Percentiles rank a stretch among this genome's conserved stretches.
Conservation (phyloP, 2,888 invertebrate species). For the Periphyllus acericola region DNA sequence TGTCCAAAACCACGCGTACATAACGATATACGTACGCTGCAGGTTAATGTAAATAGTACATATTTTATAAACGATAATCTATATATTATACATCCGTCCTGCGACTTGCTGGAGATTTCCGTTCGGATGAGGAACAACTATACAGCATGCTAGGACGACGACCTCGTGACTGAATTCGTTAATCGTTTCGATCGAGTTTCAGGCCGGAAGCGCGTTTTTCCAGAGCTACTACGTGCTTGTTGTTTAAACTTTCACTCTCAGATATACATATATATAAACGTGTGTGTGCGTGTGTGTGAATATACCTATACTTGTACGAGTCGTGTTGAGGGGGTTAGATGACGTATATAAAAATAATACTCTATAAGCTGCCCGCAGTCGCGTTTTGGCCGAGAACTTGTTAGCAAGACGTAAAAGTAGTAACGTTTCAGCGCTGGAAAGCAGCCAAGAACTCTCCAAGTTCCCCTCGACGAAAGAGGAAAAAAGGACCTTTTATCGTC, state of each 20-base stretch:
- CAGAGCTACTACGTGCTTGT: slow-evolving; percentile 25
- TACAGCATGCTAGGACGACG: background rate
- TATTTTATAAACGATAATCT: too few species aligned
- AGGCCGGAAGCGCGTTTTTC: slow-evolving; percentile 11
- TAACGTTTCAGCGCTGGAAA: slow-evolving; percentile 9
- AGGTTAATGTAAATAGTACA: too few species aligned
- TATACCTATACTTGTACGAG: background rate
- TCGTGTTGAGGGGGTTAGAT: slow-evolving; percentile 8
- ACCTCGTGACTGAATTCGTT: slow-evolving; percentile 45
- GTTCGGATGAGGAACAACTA: background rate
- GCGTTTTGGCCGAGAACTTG: background rate
- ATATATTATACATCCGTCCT: background rate
- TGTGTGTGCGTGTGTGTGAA: background rate
- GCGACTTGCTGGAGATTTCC: background rate
- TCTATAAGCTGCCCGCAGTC: background rate
- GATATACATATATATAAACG: background rate
- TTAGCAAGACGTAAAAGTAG: slow-evolving; percentile 9
- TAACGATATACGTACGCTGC: background rate
- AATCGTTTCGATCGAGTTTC: slow-evolving; percentile 19
- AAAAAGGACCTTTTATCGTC: background rate
- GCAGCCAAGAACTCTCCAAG: background rate
- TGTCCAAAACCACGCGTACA: background rate
- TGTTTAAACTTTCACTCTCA: slow-evolving; percentile 23
- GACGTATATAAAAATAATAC: background rate
- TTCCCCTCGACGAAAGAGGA: background rate